Percentiles rank a stretch among this genome's conserved stretches.
These are phyloP conservation scores for Oeneis ivallda DNA, from an alignment of 2,888 invertebrate species.

Conservation along the genomic window DNA sequence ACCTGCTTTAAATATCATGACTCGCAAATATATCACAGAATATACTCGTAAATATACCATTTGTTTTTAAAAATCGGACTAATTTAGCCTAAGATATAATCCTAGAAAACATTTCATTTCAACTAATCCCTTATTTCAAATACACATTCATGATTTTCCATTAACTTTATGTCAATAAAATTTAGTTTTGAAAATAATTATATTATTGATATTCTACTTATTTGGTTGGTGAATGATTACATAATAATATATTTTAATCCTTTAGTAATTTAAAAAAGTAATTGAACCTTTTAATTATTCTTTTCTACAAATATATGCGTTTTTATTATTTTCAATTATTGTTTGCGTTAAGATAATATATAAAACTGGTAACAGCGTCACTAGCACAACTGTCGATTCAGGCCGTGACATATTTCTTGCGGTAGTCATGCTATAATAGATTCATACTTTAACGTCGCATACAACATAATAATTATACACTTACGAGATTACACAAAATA, in stretches of 20 bases:
- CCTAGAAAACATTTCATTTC: conserved; percentile 8
- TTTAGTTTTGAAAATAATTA: conserved; percentile 9
- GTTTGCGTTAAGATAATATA: no score
- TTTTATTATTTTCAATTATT: no score
- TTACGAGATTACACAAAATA: not conserved
- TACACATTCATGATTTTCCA: not conserved
- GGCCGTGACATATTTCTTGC: not conserved
- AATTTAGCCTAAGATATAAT: conserved; percentile 26
- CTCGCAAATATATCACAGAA: not conserved
- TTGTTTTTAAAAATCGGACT: conserved; percentile 23
- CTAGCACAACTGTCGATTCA: no score
- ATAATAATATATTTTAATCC: not conserved
- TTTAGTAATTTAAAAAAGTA: not conserved
- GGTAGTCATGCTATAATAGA: not conserved
- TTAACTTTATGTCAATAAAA: not conserved
- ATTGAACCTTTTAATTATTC: not conserved
- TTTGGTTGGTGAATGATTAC: conserved; percentile 13
- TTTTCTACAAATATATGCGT: not conserved
- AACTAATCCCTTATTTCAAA: conserved; percentile 11
- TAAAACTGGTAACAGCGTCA: no score
- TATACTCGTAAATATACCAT: not conserved
- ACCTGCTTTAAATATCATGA: not conserved
- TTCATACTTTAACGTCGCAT: not conserved
- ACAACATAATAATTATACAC: no score
- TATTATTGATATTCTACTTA: not conserved